These are phyloP conservation scores for Oxyruncus cristatus DNA, from an alignment of 2,113 vertebrate species.

Conservation along the genomic window DNA sequence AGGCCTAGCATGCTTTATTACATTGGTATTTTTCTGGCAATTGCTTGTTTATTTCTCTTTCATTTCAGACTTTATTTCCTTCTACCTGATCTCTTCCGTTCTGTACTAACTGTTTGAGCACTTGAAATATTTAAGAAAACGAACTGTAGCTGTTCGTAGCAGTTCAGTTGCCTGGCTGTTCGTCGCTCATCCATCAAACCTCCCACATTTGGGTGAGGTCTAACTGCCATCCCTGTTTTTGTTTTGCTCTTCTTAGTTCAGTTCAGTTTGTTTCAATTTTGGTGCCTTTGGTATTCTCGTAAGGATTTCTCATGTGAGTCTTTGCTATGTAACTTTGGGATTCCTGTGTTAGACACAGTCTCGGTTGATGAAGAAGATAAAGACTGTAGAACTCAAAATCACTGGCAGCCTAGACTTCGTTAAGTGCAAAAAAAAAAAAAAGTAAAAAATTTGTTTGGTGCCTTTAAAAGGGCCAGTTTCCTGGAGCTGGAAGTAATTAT, in stretches of 20 bases:
- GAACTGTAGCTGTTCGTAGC: not conserved
- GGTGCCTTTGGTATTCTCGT: not conserved
- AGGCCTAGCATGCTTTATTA: not conserved
- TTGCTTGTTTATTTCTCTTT: not conserved
- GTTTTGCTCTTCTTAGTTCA: not conserved
- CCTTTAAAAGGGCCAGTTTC: constrained; percentile 21
- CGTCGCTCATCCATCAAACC: not conserved
- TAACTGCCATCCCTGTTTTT: not conserved
- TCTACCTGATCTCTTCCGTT: not conserved
- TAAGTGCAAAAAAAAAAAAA: not conserved
- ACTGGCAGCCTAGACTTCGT: not conserved
- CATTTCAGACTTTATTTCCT: not conserved
- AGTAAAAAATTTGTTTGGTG: not conserved
- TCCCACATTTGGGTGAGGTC: not conserved
- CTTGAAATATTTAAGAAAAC: not conserved
- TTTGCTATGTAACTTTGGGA: not conserved
- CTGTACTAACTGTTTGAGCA: not conserved
- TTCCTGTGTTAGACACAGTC: not conserved
- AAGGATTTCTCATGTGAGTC: not conserved
- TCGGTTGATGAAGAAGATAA: not conserved
- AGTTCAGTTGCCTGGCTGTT: not conserved
- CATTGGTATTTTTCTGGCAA: not conserved
- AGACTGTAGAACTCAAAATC: not conserved
- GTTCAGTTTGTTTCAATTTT: not conserved
- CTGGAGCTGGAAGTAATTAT: constrained; percentile 63